These are phyloP conservation scores for Drosophila nasuta DNA, from an alignment of 1,140 invertebrate species.

Conservation along the genomic window DNA sequence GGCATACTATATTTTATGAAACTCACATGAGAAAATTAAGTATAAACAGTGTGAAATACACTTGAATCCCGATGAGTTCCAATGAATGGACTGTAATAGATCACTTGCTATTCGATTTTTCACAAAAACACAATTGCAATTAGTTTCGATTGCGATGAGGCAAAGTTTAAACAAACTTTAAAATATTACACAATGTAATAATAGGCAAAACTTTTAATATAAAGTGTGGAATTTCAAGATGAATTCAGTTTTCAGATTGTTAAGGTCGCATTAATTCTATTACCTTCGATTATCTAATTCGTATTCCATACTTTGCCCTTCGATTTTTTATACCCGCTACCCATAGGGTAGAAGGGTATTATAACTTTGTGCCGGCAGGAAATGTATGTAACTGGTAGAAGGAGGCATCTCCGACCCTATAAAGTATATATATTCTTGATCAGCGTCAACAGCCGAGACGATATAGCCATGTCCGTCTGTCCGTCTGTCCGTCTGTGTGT, in stretches of 20 bases:
- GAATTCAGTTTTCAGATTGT: neutral
- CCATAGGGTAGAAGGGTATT: too few species aligned
- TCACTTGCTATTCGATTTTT: neutral
- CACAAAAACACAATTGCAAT: neutral
- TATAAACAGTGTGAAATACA: neutral
- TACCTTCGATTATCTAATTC: conserved; percentile 10
- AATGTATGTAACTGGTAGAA: too few species aligned
- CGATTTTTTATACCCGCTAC: too few species aligned
- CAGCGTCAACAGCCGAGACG: too few species aligned
- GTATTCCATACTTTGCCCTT: conserved; percentile 8
- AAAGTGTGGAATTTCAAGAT: neutral
- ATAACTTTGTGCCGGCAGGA: too few species aligned
- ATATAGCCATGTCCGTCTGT: too few species aligned
- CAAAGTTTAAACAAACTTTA: neutral
- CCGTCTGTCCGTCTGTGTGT: too few species aligned
- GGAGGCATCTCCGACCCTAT: too few species aligned
- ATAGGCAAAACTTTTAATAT: too few species aligned
- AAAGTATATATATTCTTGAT: too few species aligned
- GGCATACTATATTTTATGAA: neutral
- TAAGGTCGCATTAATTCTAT: neutral
- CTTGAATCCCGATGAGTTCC: neutral
- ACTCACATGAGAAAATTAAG: neutral
- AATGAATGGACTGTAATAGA: neutral
- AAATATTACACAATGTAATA: too few species aligned
- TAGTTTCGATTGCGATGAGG: neutral